Evolutionary conservation across 2,888 invertebrate species (phyloP).

Genomic region (Lasioglossum oenotherae): DNA sequence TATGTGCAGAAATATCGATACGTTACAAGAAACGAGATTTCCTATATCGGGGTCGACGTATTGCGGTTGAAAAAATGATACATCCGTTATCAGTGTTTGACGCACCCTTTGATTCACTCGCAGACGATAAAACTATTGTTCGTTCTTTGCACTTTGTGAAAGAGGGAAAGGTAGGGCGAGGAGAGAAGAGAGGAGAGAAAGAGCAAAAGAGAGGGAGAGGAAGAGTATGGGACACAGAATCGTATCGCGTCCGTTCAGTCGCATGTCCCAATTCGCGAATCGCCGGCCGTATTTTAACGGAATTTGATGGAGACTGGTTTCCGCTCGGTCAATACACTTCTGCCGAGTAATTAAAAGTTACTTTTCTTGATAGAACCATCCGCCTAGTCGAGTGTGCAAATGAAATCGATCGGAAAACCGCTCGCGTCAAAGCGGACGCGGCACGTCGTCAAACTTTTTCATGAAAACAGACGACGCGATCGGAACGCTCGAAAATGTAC

Average conservation of each 20-base stretch:
- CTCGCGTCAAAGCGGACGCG: neutral
- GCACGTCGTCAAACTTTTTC: neutral
- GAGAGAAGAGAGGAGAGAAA: conserved; percentile 17
- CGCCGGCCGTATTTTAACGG: conserved; percentile 40
- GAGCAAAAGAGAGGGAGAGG: neutral
- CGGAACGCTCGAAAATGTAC: neutral
- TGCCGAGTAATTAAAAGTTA: conserved; percentile 51
- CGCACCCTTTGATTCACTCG: conserved; percentile 54
- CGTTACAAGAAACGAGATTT: conserved; percentile 12
- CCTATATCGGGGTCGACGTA: conserved; percentile 36
- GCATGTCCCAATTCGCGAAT: conserved; percentile 49
- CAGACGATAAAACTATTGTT: conserved; percentile 54
- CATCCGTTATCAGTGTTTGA: conserved; percentile 50
- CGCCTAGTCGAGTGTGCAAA: conserved; percentile 27
- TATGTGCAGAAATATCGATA: conserved; percentile 15
- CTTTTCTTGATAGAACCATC: conserved; percentile 33
- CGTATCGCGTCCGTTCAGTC: conserved; percentile 51
- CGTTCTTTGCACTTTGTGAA: conserved; percentile 54
- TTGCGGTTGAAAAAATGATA: conserved; percentile 55
- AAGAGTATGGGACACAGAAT: conserved; percentile 24
- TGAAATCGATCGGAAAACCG: conserved; percentile 31
- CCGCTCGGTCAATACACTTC: conserved; percentile 48
- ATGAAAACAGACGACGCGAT: neutral
- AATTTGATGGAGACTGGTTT: conserved; percentile 46
- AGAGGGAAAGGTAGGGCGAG: conserved; percentile 4